A percentile compares a stretch with the other conserved stretches of the same genome.
phyloP scores from a whole-genome alignment of 37 sponge, comb jelly and placozoan species.

The Cliona cf. orientalis region DNA sequence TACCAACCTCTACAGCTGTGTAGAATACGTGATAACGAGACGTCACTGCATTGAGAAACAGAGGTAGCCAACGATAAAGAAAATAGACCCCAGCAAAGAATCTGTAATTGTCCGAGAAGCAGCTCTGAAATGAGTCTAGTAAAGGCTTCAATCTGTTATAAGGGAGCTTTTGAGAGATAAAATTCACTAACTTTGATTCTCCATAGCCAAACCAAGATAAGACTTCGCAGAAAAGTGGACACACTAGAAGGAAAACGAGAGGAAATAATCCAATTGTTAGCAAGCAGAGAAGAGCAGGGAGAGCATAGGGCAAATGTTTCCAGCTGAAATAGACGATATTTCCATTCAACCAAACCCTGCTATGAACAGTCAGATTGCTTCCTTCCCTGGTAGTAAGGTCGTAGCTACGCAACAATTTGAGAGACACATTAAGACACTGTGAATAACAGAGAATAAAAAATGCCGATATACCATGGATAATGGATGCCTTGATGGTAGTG shows the following conservation, averaged over 20 bases:
- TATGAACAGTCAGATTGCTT: too few species aligned
- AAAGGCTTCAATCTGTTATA: slow-evolving; percentile 42
- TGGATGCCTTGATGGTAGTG: background rate
- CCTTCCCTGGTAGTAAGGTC: background rate
- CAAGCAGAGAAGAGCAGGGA: slow-evolving; percentile 48
- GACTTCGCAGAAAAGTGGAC: slow-evolving; percentile 20
- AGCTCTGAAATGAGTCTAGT: slow-evolving; percentile 36
- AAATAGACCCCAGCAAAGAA: slow-evolving; percentile 63
- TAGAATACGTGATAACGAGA: background rate
- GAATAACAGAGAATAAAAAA: slow-evolving; percentile 34
- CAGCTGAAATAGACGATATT: slow-evolving; percentile 23
- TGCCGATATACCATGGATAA: slow-evolving; percentile 40
- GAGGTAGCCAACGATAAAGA: slow-evolving; percentile 14
- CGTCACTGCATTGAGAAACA: background rate
- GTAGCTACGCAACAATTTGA: background rate
- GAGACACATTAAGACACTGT: slow-evolving; percentile 27
- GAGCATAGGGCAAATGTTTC: slow-evolving; percentile 48
- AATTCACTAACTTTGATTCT: background rate
- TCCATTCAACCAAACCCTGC: slow-evolving; percentile 25
- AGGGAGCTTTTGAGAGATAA: background rate
- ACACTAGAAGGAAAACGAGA: slow-evolving; percentile 6
- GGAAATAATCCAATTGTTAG: slow-evolving; percentile 14
- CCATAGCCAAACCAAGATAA: background rate
- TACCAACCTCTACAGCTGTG: background rate
- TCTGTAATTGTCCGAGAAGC: slow-evolving; percentile 34